Base-by-base conservation (phyloP, 2,113 vertebrate genomes). In the Ctenodactylus gundi region DNA sequence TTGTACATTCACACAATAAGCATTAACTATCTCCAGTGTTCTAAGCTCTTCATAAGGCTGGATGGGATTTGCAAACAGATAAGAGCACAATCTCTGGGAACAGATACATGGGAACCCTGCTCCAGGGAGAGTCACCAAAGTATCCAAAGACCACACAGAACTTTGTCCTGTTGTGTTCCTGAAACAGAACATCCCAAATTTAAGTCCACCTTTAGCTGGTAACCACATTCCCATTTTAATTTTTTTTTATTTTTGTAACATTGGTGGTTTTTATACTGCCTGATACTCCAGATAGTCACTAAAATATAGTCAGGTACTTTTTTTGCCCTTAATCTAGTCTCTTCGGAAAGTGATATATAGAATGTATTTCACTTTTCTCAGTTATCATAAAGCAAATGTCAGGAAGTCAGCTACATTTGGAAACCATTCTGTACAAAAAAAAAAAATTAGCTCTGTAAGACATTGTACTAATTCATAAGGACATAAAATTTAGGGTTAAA, bases 261-360 rank as follows among this genome's bases (percentile, higher is more conserved):
- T n/a, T 64, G 7, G 87, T 36, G 70, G 34, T 27, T 27, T 87
- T 64, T 27, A 31, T 82, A 88, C 64, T 85, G 14, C 41, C 53
- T 93, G 12, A 25, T 88, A 34, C 46, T 73, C 34, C 70, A 93
- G n/a, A 39, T 75, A 70, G 29, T 87, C 60, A 53, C 4, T 85
- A 23, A 78, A 51, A 29, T 78, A 49, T 57, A 46, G 46, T 78
- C n/a, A n/a, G n/a, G n/a, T 39, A 57, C 23, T 65, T 60, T 75
- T 17, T 67, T 41, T 75, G 2, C 78, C 36, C 11, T 91, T 58
- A 6, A 14, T 39, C 7, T 85, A 51, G 60, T 62, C 93, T 85
- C 27, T 91, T 85, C 65, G 95, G 84, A 91, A 93, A 80, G 80
- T 85, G 73, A 25, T 49, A 62, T n/a, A 78, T 91, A 36, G 0